Evolutionary conservation across 37 sponge, comb jelly and placozoan species (phyloP).

Genomic region (Geodia barretti): DNA sequence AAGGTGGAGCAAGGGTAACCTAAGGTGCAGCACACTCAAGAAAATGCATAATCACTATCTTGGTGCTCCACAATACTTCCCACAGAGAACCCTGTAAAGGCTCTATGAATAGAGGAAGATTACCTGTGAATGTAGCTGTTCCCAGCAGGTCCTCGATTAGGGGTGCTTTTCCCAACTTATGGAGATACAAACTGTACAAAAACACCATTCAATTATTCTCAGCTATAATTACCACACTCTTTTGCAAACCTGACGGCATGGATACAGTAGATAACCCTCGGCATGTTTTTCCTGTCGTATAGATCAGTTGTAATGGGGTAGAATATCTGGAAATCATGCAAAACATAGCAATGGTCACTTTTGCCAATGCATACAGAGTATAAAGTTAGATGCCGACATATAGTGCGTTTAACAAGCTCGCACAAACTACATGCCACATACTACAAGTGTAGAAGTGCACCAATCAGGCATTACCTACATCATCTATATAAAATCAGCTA

Average conservation of each 20-base stretch:
- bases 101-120: background rate
- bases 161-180: conserved; percentile 95
- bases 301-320: conserved; percentile 97
- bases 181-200: conserved; percentile 74
- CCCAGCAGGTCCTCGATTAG: conserved; percentile 93
- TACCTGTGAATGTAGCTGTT: conserved; percentile 94
- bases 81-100: background rate
- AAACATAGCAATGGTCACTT: background rate
- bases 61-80: background rate
- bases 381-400: no score
- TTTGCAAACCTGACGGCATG: conserved; percentile 89
- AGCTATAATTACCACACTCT: conserved; percentile 6
- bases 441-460: no score
- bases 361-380: background rate
- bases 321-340: conserved; percentile 73
- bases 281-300: conserved; percentile 99
- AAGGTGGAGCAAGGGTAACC: no score
- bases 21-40: background rate
- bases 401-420: no score
- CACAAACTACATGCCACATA: no score
- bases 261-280: conserved; percentile 96
- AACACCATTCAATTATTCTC: background rate
- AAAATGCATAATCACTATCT: background rate
- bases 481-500: no score
- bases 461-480: no score